These are phyloP conservation scores for Apoda limacodes DNA, from an alignment of 2,888 invertebrate species.

Conservation along the genomic window DNA sequence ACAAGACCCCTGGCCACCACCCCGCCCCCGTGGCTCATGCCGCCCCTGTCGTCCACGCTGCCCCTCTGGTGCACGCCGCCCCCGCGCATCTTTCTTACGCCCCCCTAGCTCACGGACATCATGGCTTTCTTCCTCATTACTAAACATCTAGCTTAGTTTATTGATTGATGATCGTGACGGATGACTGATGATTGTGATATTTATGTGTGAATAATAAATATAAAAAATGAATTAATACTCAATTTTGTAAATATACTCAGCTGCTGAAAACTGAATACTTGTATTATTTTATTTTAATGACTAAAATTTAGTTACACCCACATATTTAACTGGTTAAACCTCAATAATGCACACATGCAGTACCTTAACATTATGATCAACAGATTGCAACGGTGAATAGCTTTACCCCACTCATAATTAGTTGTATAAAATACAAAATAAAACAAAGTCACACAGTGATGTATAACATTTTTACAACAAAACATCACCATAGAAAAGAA, in stretches of 20 bases:
- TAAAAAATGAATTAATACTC: constrained; percentile 42
- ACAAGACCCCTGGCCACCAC: constrained; percentile 54
- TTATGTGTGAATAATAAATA: too few species aligned
- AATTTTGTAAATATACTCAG: constrained; percentile 61
- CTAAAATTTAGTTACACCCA: too few species aligned
- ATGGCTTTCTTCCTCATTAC: constrained; percentile 55
- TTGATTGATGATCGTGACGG: constrained; percentile 43
- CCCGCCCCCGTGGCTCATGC: constrained; percentile 48
- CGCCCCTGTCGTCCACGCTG: constrained; percentile 37
- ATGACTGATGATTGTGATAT: constrained; percentile 66
- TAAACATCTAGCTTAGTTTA: constrained; percentile 38
- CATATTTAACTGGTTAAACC: too few species aligned
- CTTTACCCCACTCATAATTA: too few species aligned
- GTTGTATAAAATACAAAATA: too few species aligned
- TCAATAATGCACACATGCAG: too few species aligned
- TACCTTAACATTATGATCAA: too few species aligned
- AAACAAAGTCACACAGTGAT: too few species aligned
- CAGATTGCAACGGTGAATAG: too few species aligned
- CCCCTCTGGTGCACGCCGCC: constrained; percentile 39
- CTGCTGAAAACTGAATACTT: constrained; percentile 46
- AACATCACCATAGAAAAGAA: too few species aligned
- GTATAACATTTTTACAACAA: too few species aligned
- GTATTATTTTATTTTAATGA: too few species aligned
- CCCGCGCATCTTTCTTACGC: constrained; percentile 32
- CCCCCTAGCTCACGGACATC: constrained; percentile 45